A percentile compares a stretch with the other conserved stretches of the same genome.
phyloP scores from a whole-genome alignment of 2,888 invertebrate genomes.

The Micropterix aruncella region DNA sequence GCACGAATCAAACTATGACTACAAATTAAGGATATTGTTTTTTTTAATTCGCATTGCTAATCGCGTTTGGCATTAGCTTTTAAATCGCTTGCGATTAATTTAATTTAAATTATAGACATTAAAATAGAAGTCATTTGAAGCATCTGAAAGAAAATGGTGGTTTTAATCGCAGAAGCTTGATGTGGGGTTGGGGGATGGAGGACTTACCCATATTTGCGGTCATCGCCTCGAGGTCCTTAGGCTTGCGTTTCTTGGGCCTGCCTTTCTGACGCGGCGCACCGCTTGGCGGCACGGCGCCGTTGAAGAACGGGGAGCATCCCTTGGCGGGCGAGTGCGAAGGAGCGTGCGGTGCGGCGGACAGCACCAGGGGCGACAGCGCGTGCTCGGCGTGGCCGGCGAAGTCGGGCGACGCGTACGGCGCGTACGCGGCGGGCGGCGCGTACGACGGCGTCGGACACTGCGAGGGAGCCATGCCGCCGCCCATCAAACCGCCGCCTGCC shows the following conservation, averaged over 20 bases:
- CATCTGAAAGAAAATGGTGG: too few relatives aligned
- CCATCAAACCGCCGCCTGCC: constrained; percentile 24
- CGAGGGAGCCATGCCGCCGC: constrained; percentile 23
- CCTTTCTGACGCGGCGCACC: constrained; percentile 77
- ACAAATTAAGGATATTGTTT: too few relatives aligned
- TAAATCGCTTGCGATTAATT: too few relatives aligned
- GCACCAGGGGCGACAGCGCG: constrained; percentile 41
- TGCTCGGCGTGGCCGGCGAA: constrained; percentile 22
- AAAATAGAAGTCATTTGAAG: too few relatives aligned
- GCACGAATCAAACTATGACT: too few relatives aligned
- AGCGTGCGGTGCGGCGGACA: constrained; percentile 38
- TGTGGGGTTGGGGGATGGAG: too few relatives aligned
- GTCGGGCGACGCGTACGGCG: constrained; percentile 43
- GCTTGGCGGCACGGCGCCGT: constrained; percentile 39
- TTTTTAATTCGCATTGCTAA: too few relatives aligned
- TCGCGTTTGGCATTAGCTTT: too few relatives aligned
- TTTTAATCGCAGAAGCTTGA: too few relatives aligned
- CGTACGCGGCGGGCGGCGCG: constrained; percentile 23
- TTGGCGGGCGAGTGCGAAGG: constrained; percentile 28
- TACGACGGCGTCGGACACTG: constrained; percentile 19
- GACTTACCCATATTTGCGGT: constrained; percentile 72
- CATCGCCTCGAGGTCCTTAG: constrained; percentile 78
- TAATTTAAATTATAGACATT: too few relatives aligned
- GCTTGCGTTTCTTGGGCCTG: constrained; percentile 83
- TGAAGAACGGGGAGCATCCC: constrained; percentile 35